Base-by-base conservation (phyloP, 2,113 vertebrate genomes). In the Pluvianellus socialis region DNA sequence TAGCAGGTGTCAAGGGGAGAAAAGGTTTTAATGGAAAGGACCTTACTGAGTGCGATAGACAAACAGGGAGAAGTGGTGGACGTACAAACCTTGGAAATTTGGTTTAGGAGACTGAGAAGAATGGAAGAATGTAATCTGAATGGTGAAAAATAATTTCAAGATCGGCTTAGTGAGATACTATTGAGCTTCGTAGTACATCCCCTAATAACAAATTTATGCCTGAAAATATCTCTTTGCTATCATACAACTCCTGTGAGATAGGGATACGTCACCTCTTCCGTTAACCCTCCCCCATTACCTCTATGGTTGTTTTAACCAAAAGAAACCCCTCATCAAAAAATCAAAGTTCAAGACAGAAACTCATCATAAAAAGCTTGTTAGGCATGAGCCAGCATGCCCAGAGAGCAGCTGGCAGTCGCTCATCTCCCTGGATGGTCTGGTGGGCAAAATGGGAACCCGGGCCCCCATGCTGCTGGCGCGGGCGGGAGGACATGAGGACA, bases 381-480 rank as follows among this genome's bases (percentile, higher is more conserved):
- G 85, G 50, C 14, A 27, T 35, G 12, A 82, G 20, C 15, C 62
- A 55, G 28, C 47, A 45, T 5, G 35, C 14, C 44, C 32, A 59
- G 61, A 58, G 40, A 75, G 52, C 15, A 70, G 42, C 53, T n/a
- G 47, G 5, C 24, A 45, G 47, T 35, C 8, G 7, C n/a, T 63
- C 40, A 30, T 21, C 17, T 75, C 30, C 32, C 53, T 53, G 53
- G 15, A 28, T 14, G 74, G n/a, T 44, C 23, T 21, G 26, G 62
- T 45, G 7, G n/a, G 26, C 19, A 59, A 76, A 76, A 75, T 4
- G 32, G 44, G n/a, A 53, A 70, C 11, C 15, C 0, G 2, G 47
- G 27, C 8, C 5, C 8, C 3, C 6, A 30, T 40, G 32, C 70
- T 68, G 32, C 35, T 2, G 5, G 27, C 19, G 10, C 0, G 0